phyloP scores from a whole-genome alignment of 1,140 invertebrate genomes.

The Lepidurus arcticus region DNA sequence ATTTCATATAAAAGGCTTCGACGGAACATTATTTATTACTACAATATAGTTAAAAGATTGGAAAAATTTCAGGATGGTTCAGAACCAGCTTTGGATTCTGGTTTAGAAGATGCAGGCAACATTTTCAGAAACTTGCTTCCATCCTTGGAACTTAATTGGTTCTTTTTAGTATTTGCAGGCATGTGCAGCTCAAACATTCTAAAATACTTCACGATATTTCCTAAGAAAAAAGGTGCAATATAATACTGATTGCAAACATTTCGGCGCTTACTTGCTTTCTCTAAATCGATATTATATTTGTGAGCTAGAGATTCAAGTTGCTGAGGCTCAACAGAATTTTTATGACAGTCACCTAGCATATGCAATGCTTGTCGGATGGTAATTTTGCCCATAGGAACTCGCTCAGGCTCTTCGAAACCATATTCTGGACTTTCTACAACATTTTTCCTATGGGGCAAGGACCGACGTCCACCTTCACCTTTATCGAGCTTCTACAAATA shows the following conservation, averaged over 20 bases:
- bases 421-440: constrained; percentile 43
- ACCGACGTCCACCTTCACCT: constrained; percentile 34
- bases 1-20: too few species aligned
- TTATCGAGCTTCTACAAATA: constrained; percentile 7
- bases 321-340: constrained; percentile 50
- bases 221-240: constrained; percentile 42
- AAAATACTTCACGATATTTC: constrained; percentile 51
- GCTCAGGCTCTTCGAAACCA: constrained; percentile 42
- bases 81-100: neutral
- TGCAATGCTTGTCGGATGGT: constrained; percentile 45
- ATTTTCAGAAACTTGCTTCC: neutral
- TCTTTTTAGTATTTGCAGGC: constrained; percentile 38
- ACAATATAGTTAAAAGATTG: neutral
- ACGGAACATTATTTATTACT: neutral
- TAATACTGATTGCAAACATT: constrained; percentile 26
- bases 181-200: constrained; percentile 50
- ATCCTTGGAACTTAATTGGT: neutral
- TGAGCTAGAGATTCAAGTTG: constrained; percentile 54
- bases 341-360: constrained; percentile 57
- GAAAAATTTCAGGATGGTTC: neutral
- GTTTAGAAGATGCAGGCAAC: neutral
- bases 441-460: constrained; percentile 48
- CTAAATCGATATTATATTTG: constrained; percentile 58
- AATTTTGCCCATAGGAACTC: constrained; percentile 44
- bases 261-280: constrained; percentile 49